Evolutionary conservation across 2,797 vertebrate genomes (phyloP), one percentile per base, ranked within the genome.

Genomic region (Catostomus latipinnis): DNA sequence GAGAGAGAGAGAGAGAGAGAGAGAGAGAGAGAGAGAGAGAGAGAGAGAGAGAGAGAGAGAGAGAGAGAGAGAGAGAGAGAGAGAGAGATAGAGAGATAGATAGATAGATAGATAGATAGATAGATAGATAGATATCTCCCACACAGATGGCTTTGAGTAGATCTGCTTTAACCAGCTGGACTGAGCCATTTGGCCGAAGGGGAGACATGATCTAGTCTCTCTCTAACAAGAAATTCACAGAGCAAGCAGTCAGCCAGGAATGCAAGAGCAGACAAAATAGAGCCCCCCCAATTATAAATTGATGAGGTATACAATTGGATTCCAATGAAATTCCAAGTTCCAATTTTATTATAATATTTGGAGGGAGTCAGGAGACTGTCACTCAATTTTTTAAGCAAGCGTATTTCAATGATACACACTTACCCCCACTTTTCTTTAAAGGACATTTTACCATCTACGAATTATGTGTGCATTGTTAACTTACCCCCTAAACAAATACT

Each of bases 381-480:
- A 62, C 50, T 72, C 52, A 16, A 1, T 74, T 53, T 61, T 75
- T 54, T 2, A 72, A 65, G 77, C 50, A 52, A 50, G 74, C 43
- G 69, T 8, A 67, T 72, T 69, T 82, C 63, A 8, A 5, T 72
- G 60, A 34, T 73, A 57, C 52, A 54, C 63, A 45, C 8, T 13
- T 13, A 49, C 75, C 56, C 56, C 13, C n/a, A 13, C 43, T 3
- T 65, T 52, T 13, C 52, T 80, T 8, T 71, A 65, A 73, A 80
- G 67, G 57, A 73, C 71, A 68, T 6, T 8, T 76, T 74, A 57
- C 72, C 43, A 50, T 65, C 76, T 52, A 76, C 67, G 76, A 69
- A 69, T 76, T 58, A 74, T 78, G n/a, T 75, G 60, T 81, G 63
- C 80, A 52, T 61, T 78, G 80, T 78, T 80, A 74, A 63, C 67